Percentiles rank a stretch among this genome's conserved stretches.
Evolutionary conservation across 2,888 invertebrate species (phyloP).

Genomic region (Perizoma affinitatum): DNA sequence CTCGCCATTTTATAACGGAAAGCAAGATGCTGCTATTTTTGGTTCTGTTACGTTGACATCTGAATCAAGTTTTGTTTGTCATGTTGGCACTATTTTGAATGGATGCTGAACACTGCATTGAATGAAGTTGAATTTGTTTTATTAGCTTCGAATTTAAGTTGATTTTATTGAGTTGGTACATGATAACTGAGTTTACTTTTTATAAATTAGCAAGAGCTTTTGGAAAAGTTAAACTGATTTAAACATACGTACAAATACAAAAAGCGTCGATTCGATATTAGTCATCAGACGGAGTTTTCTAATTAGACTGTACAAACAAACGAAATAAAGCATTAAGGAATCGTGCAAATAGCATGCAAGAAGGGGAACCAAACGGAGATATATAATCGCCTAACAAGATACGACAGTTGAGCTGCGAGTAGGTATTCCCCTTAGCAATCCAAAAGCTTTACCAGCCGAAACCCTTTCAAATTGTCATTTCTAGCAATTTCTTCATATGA

Average conservation of each 20-base stretch:
- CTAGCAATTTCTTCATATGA: neutral
- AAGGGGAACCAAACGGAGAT: constrained; percentile 58
- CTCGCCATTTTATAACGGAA: constrained; percentile 31
- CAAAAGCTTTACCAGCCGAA: too few species aligned
- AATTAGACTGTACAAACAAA: constrained; percentile 81
- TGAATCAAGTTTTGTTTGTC: constrained; percentile 27
- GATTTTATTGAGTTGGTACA: constrained; percentile 7
- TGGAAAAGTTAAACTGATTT: constrained; percentile 39
- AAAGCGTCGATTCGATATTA: constrained; percentile 71
- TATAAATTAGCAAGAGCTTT: neutral
- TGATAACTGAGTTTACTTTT: neutral
- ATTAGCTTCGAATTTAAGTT: neutral
- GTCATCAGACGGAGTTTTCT: constrained; percentile 79
- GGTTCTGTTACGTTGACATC: constrained; percentile 29
- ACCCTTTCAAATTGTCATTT: neutral
- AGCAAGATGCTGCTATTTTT: constrained; percentile 31
- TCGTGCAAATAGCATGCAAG: constrained; percentile 75
- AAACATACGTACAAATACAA: constrained; percentile 49
- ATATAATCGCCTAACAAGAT: constrained; percentile 45
- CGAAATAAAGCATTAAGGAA: constrained; percentile 82
- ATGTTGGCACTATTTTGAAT: constrained; percentile 25
- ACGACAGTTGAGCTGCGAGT: constrained; percentile 32
- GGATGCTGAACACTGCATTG: constrained; percentile 7
- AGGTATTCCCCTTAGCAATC: too few species aligned
- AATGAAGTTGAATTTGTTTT: constrained; percentile 1